Evolutionary conservation across 2,888 invertebrate species (phyloP), one percentile per base, ranked within the genome.

Genomic region (Doris montereyensis): DNA sequence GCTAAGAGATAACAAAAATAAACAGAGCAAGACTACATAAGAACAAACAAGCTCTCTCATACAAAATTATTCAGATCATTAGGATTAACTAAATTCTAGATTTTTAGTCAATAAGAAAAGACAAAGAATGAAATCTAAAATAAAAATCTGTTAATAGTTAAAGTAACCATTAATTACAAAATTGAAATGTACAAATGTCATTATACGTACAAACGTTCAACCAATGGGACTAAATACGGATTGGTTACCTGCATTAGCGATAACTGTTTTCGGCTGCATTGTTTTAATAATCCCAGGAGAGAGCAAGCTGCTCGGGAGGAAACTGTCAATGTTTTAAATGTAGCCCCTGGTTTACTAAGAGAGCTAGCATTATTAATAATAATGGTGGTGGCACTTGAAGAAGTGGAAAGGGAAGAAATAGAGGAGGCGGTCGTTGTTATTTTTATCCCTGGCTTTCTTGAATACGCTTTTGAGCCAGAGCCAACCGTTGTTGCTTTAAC

Each of bases 401-500:
- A 68, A 1, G 78, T 74, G 5, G 73, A 41, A 26, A 76, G 73
- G 32, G 78, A 67, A 24, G 76, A 41, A 32, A 35, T 57, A 24
- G 79, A 52, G 28, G 79, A 67, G 8, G 65, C 62, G 30, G 78
- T 76, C 17, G 81, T 78, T 13, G 79, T 79, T 1, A 82, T 74
- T 32, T 80, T 80, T 65, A 82, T 80, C 30, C 82, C 65, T 82
- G 82, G 75, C 78, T 80, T 74, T 82, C 82, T 67, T 80, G 88
- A 24, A 90, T 81, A 17, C 96, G 93, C 91, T 97, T 97, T 88
- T 97, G 97, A 88, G 97, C 96, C 92, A 96, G 96, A 0, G 96
- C 96, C 28, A 96, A 95, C 81, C 97, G 92, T 90, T 97, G 97
- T 86, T 96, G 93, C 79, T 96, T 94, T 83, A 97, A 92, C 89